Percentiles rank a stretch among this genome's conserved stretches.
phyloP scores from a whole-genome alignment of 2,888 invertebrate species.

The Lithophane leautieri region DNA sequence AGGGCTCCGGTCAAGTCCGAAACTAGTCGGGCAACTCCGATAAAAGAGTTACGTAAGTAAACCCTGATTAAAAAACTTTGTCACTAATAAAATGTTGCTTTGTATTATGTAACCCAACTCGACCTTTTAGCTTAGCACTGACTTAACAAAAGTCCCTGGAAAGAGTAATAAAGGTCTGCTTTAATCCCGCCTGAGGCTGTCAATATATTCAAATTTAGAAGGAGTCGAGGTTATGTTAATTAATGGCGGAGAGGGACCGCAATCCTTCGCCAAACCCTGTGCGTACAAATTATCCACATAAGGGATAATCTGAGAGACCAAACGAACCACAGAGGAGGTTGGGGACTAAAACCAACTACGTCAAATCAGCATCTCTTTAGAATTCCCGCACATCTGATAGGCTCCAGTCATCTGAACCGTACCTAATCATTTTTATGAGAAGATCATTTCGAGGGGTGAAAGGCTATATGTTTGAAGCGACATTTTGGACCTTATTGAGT shows the following conservation, averaged over 20 bases:
- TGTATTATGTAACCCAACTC: constrained; percentile 13
- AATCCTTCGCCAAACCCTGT: constrained; percentile 55
- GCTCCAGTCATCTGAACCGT: constrained; percentile 29
- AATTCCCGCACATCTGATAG: constrained; percentile 29
- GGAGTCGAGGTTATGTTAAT: constrained; percentile 59
- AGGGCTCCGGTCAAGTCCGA: background rate
- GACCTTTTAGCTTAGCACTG: constrained; percentile 39
- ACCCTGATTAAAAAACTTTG: constrained; percentile 27
- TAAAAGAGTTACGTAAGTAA: background rate
- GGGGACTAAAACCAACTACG: constrained; percentile 16
- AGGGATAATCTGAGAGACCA: constrained; percentile 50
- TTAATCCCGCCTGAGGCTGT: constrained; percentile 36
- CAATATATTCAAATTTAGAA: constrained; percentile 54
- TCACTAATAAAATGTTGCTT: constrained; percentile 35
- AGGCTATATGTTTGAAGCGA: too few species aligned
- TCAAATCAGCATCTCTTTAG: constrained; percentile 35
- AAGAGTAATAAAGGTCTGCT: constrained; percentile 39
- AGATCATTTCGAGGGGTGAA: too few species aligned
- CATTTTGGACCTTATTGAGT: too few species aligned
- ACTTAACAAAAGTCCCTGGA: constrained; percentile 44
- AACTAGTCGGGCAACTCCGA: background rate
- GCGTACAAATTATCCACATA: constrained; percentile 61
- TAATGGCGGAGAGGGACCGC: constrained; percentile 51
- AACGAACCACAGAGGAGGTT: constrained; percentile 41
- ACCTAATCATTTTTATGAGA: constrained; percentile 41